Evolutionary conservation across 2,797 vertebrate species (phyloP), one percentile per base, ranked within the genome.

Genomic region (Myotis findleyi): DNA sequence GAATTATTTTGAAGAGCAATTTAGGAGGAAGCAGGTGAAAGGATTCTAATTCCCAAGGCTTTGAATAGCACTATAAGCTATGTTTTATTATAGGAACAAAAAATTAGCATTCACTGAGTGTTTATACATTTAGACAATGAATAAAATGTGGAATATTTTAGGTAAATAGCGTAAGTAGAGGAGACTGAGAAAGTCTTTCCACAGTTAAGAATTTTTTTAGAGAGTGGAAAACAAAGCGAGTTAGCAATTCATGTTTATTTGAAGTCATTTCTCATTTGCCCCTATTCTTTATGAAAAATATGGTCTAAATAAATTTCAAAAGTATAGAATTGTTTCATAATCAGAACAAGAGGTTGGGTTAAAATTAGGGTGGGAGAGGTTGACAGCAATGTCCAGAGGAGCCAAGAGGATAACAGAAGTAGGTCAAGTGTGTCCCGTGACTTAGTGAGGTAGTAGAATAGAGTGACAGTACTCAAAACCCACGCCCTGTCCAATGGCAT

Each of bases 1-100:
- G 94, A 98, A 98, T 98, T 98, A 96, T 95, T 97, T 96, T 97
- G 89, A 91, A 87, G 51, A 95, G 88, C 96, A 98, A 97, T 95
- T 95, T 91, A 95, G 72, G 89, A 98, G 93, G 89, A 95, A 97
- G 79, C 88, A 97, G 79, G 87, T 49, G 27, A 85, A 75, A 96
- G 80, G 79, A 96, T 71, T 73, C 85, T 97, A 87, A 95, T 97
- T 97, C 94, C 80, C 96, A 86, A 95, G 97, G 73, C 92, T 97
- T 87, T 96, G 91, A 97, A 94, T 97, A 95, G 91, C 83, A 83
- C 36, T 41, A 82, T 96, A 97, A 96, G 76, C 93, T 83, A 57
- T 95, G 81, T 96, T 95, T 96, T 96, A 95, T 97, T 97, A 87
- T 25, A 90, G 36, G 71, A 93, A 88, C 84, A 93, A 98, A 97